Percentiles rank a stretch among this genome's conserved stretches.
Evolutionary conservation across 1,140 invertebrate species (phyloP).

Genomic region (Drosophila nebulosa): DNA sequence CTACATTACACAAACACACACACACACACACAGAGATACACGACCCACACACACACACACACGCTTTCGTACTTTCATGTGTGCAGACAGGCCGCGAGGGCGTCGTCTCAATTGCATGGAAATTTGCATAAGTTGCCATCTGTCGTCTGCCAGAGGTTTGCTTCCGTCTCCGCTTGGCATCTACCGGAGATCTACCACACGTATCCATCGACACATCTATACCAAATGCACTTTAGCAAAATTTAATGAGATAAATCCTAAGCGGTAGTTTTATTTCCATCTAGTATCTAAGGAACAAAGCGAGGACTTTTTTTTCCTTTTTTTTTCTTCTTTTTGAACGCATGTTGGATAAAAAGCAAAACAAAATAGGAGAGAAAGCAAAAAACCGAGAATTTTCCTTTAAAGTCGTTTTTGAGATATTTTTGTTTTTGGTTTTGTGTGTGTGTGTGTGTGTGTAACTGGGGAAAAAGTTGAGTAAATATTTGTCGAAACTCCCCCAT

Average conservation of each 20-base stretch:
- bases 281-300: background rate
- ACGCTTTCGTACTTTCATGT: background rate
- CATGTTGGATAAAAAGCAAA: background rate
- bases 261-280: constrained; percentile 32
- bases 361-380: background rate
- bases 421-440: background rate
- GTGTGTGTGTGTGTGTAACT: background rate
- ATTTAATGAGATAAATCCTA: constrained; percentile 53
- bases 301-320: background rate
- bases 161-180: constrained; percentile 5
- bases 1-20: constrained; percentile 43
- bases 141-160: constrained; percentile 42
- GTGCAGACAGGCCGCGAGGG: constrained; percentile 38
- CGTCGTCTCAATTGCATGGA: constrained; percentile 69
- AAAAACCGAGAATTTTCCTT: background rate
- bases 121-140: constrained; percentile 76
- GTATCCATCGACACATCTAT: constrained; percentile 3
- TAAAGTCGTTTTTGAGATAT: background rate
- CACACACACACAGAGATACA: background rate
- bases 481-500: constrained; percentile 21
- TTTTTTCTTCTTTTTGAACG: background rate
- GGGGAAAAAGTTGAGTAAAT: constrained; percentile 24
- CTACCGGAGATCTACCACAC: constrained; percentile 1
- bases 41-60: background rate
- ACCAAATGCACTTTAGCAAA: constrained; percentile 1